Percentiles rank a stretch among this genome's conserved stretches.
These are phyloP conservation scores for Speoplatyrhinus poulsoni DNA, from an alignment of 2,113 vertebrate species.

Conservation along the genomic window DNA sequence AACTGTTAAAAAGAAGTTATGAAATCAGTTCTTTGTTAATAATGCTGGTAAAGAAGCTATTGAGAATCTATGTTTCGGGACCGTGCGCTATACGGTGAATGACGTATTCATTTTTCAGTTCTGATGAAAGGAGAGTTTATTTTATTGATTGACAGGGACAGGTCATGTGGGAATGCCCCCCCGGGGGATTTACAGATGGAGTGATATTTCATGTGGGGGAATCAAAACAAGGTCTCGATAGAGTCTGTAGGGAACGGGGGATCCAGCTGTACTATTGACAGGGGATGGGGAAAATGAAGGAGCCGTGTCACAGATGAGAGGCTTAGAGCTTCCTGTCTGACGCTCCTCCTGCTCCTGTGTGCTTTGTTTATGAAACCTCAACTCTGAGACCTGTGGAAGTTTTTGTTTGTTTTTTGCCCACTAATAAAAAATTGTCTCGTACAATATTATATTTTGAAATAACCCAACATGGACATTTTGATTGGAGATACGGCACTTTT, in stretches of 20 bases:
- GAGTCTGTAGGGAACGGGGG: constrained; percentile 27
- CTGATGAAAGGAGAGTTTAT: constrained; percentile 46
- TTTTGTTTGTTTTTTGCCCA: too few species aligned
- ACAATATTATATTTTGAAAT: too few species aligned
- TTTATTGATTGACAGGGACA: constrained; percentile 60
- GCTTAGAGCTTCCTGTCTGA: constrained; percentile 34
- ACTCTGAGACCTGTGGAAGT: too few species aligned
- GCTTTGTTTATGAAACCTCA: neutral
- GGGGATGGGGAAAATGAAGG: constrained; percentile 17
- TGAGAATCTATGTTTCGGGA: too few species aligned
- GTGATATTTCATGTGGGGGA: constrained; percentile 55
- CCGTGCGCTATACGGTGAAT: constrained; percentile 23
- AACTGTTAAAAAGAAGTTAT: neutral
- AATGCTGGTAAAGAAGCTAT: neutral
- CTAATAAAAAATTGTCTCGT: too few species aligned
- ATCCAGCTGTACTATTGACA: constrained; percentile 42
- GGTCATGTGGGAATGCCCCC: constrained; percentile 50
- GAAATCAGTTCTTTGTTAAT: neutral
- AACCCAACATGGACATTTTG: too few species aligned
- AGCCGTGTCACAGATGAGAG: constrained; percentile 25
- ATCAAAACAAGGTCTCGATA: constrained; percentile 55
- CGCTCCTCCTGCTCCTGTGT: constrained; percentile 25
- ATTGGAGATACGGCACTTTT: too few species aligned
- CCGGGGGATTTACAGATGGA: constrained; percentile 42
- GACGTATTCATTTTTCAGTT: constrained; percentile 36